These are phyloP conservation scores for Cyclargus thomasi DNA, from an alignment of 1,140 invertebrate genomes.

Conservation along the genomic window DNA sequence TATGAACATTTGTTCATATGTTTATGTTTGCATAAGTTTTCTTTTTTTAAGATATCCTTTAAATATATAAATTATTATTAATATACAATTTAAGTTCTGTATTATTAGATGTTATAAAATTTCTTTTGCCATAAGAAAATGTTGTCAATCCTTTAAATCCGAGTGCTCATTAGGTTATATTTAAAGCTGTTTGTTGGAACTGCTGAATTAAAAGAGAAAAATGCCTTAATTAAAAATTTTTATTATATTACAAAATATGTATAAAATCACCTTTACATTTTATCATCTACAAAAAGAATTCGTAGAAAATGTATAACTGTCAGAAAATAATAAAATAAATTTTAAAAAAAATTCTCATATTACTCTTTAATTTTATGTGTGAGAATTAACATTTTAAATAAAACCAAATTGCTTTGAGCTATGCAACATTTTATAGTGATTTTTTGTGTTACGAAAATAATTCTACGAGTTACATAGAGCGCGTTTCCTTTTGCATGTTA, in stretches of 20 bases:
- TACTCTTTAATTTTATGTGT: background rate
- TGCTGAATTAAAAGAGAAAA: conserved; percentile 1
- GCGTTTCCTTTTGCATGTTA: background rate
- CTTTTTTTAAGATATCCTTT: too few relatives aligned
- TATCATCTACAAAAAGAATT: conserved; percentile 4
- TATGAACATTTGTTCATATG: too few relatives aligned
- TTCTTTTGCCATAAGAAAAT: too few relatives aligned
- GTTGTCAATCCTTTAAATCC: too few relatives aligned
- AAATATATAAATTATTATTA: too few relatives aligned
- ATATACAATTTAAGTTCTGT: too few relatives aligned
- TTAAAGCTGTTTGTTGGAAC: background rate
- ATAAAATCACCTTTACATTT: conserved; percentile 25
- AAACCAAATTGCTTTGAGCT: background rate
- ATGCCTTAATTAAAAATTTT: conserved; percentile 20
- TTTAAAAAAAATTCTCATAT: background rate
- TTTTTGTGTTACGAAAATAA: too few relatives aligned
- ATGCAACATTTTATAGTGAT: background rate
- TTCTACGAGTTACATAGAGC: too few relatives aligned
- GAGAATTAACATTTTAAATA: background rate
- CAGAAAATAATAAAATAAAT: background rate
- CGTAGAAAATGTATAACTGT: conserved; percentile 1
- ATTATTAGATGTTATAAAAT: too few relatives aligned
- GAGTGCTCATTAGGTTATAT: too few relatives aligned
- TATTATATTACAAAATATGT: conserved; percentile 29
- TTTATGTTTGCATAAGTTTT: too few relatives aligned